Percentiles rank a stretch among this genome's conserved stretches.
phyloP scores from a whole-genome alignment of 2,113 vertebrate species.

The Xyrauchen texanus region DNA sequence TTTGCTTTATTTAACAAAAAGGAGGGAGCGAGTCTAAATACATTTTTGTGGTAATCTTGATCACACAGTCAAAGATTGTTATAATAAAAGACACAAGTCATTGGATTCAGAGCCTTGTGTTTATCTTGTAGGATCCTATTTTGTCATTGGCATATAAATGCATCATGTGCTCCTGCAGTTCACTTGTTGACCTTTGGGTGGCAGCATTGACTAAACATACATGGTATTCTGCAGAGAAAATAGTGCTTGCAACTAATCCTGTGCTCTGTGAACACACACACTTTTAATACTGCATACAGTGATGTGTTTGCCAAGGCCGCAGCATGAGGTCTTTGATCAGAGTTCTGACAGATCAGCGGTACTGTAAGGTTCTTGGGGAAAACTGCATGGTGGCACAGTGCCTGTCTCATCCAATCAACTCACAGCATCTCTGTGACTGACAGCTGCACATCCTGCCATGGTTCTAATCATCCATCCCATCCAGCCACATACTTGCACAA shows the following conservation, averaged over 20 bases:
- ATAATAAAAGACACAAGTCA: no score
- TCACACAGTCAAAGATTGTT: no score
- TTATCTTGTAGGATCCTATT: no score
- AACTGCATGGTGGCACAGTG: conserved; percentile 24
- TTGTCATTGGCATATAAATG: neutral
- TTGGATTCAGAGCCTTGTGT: no score
- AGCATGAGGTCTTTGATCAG: conserved; percentile 37
- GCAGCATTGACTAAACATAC: conserved; percentile 20
- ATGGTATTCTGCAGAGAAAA: neutral
- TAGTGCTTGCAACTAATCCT: conserved; percentile 15
- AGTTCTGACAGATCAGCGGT: conserved; percentile 31
- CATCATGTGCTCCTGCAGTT: neutral
- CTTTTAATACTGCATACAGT: conserved; percentile 28
- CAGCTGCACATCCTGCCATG: conserved; percentile 17
- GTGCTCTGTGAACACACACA: neutral
- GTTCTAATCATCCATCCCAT: neutral
- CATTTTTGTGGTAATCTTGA: no score
- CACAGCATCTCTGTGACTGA: conserved; percentile 28
- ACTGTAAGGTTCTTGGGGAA: conserved; percentile 14
- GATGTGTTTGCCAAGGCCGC: conserved; percentile 38
- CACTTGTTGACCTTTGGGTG: conserved; percentile 11
- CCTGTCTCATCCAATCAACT: conserved; percentile 16
- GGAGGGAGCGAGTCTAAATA: no score
- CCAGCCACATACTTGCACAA: no score
- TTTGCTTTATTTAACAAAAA: no score